phyloP scores from a whole-genome alignment of 2,113 vertebrate genomes.

The Chauna torquata region DNA sequence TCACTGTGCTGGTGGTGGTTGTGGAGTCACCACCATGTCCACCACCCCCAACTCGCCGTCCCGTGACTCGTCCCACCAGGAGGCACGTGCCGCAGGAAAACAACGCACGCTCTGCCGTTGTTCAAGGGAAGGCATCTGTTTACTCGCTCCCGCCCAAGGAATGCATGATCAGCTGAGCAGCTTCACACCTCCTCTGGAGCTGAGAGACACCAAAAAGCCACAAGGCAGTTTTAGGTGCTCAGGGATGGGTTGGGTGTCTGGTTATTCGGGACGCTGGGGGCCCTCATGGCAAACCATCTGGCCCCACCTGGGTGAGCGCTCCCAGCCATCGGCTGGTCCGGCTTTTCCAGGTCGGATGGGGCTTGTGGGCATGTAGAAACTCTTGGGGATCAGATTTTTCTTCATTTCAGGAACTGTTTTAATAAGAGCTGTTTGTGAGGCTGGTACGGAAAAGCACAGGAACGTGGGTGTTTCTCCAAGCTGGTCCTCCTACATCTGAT shows the following conservation, averaged over 20 bases:
- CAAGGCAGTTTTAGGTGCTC: background rate
- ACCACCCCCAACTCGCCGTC: no score
- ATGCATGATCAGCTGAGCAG: background rate
- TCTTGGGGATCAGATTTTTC: background rate
- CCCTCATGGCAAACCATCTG: background rate
- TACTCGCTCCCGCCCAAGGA: background rate
- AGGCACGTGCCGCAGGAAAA: background rate
- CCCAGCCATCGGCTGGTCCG: no score
- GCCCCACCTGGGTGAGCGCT: no score
- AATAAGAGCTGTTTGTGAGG: background rate
- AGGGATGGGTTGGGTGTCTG: background rate
- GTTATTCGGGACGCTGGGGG: background rate
- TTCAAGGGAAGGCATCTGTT: background rate
- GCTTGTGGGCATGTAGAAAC: rapidly evolving
- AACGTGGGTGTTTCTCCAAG: background rate
- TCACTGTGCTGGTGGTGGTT: no score
- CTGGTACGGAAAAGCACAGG: background rate
- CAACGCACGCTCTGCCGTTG: background rate
- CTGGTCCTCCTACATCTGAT: background rate
- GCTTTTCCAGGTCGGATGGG: background rate
- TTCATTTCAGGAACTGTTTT: background rate
- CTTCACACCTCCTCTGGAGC: background rate
- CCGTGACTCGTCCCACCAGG: no score
- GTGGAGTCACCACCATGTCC: no score
- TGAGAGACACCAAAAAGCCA: background rate